Evolutionary conservation across 1,140 invertebrate genomes (phyloP).

Genomic region (Andrena cerasifolii): DNA sequence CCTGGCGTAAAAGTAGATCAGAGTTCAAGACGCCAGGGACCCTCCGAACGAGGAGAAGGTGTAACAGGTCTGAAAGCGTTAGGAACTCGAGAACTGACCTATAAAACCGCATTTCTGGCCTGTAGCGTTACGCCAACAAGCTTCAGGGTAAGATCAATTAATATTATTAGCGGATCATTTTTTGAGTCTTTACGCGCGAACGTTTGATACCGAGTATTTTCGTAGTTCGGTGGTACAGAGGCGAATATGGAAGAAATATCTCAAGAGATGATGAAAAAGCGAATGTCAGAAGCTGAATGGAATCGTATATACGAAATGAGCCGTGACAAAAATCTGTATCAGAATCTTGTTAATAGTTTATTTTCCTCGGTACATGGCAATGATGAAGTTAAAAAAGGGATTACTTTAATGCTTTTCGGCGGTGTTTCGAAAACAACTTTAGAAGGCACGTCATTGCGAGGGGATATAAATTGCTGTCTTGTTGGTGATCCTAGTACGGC

Average conservation of each 20-base stretch:
- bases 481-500: slow-evolving; percentile 99
- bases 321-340: slow-evolving; percentile 94
- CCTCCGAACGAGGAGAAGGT: slow-evolving; percentile 92
- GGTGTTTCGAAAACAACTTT: slow-evolving; percentile 97
- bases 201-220: slow-evolving; percentile 47
- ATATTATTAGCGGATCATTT: neutral
- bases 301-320: slow-evolving; percentile 99
- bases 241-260: slow-evolving; percentile 91
- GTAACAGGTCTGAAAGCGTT: slow-evolving; percentile 95
- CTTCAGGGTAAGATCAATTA: slow-evolving; percentile 84
- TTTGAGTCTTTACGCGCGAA: neutral
- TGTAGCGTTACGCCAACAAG: slow-evolving; percentile 95
- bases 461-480: slow-evolving; percentile 99
- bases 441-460: slow-evolving; percentile 94
- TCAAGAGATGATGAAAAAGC: slow-evolving; percentile 95
- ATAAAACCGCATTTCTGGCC: slow-evolving; percentile 97
- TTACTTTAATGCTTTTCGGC: slow-evolving; percentile 98
- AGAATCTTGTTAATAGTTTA: slow-evolving; percentile 95
- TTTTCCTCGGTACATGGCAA: slow-evolving; percentile 99
- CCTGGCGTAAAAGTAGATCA: slow-evolving; percentile 94
- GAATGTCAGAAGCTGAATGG: slow-evolving; percentile 98
- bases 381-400: slow-evolving; percentile 98
- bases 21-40: slow-evolving; percentile 87
- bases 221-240: slow-evolving; percentile 89
- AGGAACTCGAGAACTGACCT: slow-evolving; percentile 97